These are phyloP conservation scores for Pristionchus exspectatus DNA, from an alignment of 2,888 invertebrate genomes.

Conservation along the genomic window DNA sequence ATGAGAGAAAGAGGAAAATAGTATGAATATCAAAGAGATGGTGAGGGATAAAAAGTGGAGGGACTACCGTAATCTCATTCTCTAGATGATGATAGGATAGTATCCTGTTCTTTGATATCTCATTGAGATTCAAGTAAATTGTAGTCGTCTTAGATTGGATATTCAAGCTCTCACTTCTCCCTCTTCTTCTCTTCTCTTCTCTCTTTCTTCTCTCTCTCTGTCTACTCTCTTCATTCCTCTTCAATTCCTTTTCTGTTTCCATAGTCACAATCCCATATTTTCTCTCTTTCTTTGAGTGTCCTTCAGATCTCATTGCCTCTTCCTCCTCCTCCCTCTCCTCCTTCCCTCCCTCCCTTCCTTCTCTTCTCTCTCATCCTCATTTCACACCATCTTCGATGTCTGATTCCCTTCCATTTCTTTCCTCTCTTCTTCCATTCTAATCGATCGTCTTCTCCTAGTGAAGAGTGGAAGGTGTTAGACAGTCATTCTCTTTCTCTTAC, in stretches of 20 bases:
- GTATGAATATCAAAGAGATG: not conserved
- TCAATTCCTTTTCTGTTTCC: constrained; percentile 37
- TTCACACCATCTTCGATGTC: constrained; percentile 60
- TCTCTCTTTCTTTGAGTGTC: constrained; percentile 1
- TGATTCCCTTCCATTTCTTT: constrained; percentile 49
- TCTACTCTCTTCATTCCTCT: constrained; percentile 48
- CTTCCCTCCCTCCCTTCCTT: constrained; percentile 28
- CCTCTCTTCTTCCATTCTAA: constrained; percentile 52
- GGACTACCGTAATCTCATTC: not conserved
- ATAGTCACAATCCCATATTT: constrained; percentile 46
- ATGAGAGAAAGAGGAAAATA: not conserved
- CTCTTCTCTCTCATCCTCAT: constrained; percentile 58
- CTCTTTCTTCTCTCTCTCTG: constrained; percentile 42
- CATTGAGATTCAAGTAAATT: not conserved
- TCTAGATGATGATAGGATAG: not conserved
- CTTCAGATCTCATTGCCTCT: constrained; percentile 55
- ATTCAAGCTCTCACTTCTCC: not conserved
- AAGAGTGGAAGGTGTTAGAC: constrained; percentile 41
- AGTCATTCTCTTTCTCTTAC: constrained; percentile 37
- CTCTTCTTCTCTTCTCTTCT: not conserved
- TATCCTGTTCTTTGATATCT: not conserved
- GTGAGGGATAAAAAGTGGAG: not conserved
- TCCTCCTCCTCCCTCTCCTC: constrained; percentile 48
- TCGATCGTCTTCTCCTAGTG: constrained; percentile 48
- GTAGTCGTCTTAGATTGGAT: not conserved